Evolutionary conservation across 92 coral and sea anemone genomes (phyloP).

Genomic region (Galaxea fascicularis): DNA sequence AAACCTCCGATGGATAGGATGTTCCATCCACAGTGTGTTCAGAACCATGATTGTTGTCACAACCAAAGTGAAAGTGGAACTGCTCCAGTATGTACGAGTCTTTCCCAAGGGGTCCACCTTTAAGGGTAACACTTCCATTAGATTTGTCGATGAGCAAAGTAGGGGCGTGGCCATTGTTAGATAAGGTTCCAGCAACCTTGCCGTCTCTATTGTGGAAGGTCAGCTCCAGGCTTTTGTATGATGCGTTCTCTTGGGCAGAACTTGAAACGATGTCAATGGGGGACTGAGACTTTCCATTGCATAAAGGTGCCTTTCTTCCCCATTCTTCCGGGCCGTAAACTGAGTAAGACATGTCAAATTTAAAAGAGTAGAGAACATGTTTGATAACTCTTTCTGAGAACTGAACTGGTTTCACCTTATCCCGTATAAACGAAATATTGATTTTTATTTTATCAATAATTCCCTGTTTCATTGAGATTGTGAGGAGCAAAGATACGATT

Average conservation of each 20-base stretch:
- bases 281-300: slow-evolving; percentile 64
- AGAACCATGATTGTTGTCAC: slow-evolving; percentile 64
- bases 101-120: slow-evolving; percentile 46
- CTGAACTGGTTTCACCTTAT: too few species aligned
- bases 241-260: not conserved
- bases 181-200: slow-evolving; percentile 41
- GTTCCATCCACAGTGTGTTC: slow-evolving; percentile 68
- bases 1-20: slow-evolving; percentile 70
- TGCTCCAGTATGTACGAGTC: slow-evolving; percentile 50
- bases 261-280: slow-evolving; percentile 64
- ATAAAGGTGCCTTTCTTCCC: slow-evolving; percentile 60
- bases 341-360: not conserved
- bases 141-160: slow-evolving; percentile 46
- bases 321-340: slow-evolving; percentile 79
- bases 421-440: too few species aligned
- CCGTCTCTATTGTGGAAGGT: slow-evolving; percentile 19
- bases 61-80: slow-evolving; percentile 80
- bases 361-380: too few species aligned
- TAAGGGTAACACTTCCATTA: slow-evolving; percentile 14
- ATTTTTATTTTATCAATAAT: too few species aligned
- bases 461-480: too few species aligned
- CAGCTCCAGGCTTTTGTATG: not conserved
- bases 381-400: too few species aligned
- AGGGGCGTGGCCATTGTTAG: slow-evolving; percentile 78
- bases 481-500: too few species aligned